Percentiles rank a stretch among this genome's conserved stretches.
phyloP scores from a whole-genome alignment of 2,797 vertebrate species.

The Danionella dracula region DNA sequence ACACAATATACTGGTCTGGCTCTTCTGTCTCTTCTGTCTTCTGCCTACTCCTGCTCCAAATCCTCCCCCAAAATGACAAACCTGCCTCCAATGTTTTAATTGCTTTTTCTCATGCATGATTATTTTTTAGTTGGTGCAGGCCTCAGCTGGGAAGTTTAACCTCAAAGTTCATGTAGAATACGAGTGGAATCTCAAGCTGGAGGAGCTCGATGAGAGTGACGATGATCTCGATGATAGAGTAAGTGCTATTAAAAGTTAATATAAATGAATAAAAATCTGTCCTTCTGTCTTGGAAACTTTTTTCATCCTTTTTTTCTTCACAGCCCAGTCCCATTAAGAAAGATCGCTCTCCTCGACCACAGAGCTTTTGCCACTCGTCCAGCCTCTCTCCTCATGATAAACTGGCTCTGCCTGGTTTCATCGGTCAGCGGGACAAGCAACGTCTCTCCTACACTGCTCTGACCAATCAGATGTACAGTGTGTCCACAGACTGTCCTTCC shows the following conservation, averaged over 20 bases:
- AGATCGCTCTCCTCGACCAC: constrained; percentile 82
- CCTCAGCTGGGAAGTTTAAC: constrained; percentile 78
- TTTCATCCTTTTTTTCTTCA: too few species aligned
- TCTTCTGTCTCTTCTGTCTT: too few species aligned
- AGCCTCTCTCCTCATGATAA: constrained; percentile 84
- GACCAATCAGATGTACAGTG: constrained; percentile 78
- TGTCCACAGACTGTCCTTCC: constrained; percentile 71
- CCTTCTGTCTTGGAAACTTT: background rate
- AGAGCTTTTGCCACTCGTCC: constrained; percentile 87
- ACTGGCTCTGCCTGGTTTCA: constrained; percentile 73
- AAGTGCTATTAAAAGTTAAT: too few species aligned
- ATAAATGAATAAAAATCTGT: too few species aligned
- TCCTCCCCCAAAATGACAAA: too few species aligned
- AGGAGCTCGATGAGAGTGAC: constrained; percentile 86
- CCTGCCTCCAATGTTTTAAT: constrained; percentile 15
- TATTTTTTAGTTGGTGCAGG: constrained; percentile 82
- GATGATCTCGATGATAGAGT: constrained; percentile 86
- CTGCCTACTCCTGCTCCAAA: too few species aligned
- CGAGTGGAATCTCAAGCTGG: constrained; percentile 84
- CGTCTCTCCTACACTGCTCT: constrained; percentile 81
- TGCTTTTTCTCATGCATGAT: too few species aligned
- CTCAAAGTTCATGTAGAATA: constrained; percentile 84
- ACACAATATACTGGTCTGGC: too few species aligned
- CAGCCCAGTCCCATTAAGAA: constrained; percentile 87
- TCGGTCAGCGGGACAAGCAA: constrained; percentile 79